phyloP scores from a whole-genome alignment of 2,888 invertebrate genomes.

The Ceriagrion tenellum region DNA sequence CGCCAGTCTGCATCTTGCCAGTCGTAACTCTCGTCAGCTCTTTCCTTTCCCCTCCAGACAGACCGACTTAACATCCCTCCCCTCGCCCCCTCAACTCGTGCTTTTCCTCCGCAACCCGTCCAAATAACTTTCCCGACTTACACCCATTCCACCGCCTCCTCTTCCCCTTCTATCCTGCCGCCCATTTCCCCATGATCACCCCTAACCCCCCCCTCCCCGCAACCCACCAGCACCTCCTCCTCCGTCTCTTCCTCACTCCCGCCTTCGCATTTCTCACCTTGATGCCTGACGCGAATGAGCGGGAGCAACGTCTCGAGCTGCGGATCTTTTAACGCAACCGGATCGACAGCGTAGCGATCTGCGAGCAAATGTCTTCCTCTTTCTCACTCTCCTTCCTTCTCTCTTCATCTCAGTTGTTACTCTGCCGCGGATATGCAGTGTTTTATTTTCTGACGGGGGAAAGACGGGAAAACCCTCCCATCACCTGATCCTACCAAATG shows the following conservation, averaged over 20 bases:
- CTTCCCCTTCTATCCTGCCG: background rate
- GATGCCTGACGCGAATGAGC: background rate
- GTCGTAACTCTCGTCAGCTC: conserved; percentile 29
- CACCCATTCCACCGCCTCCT: background rate
- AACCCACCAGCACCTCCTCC: background rate
- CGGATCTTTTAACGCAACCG: background rate
- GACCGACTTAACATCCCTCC: background rate
- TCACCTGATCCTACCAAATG: background rate
- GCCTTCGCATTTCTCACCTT: background rate
- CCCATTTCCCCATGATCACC: background rate
- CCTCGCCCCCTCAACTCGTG: background rate
- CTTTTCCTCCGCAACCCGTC: background rate
- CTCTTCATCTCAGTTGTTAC: background rate
- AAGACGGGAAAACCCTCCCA: background rate
- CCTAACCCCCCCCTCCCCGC: background rate
- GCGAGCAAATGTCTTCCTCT: background rate
- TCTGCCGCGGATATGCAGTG: background rate
- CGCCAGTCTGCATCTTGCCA: background rate
- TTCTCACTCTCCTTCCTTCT: background rate
- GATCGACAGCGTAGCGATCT: background rate
- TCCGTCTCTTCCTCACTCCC: background rate
- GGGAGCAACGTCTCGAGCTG: background rate
- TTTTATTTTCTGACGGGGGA: background rate
- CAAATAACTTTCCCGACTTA: background rate
- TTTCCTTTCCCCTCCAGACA: conserved; percentile 7